Evolutionary conservation across 2,113 vertebrate genomes (phyloP).

Genomic region (Bos indicus): DNA sequence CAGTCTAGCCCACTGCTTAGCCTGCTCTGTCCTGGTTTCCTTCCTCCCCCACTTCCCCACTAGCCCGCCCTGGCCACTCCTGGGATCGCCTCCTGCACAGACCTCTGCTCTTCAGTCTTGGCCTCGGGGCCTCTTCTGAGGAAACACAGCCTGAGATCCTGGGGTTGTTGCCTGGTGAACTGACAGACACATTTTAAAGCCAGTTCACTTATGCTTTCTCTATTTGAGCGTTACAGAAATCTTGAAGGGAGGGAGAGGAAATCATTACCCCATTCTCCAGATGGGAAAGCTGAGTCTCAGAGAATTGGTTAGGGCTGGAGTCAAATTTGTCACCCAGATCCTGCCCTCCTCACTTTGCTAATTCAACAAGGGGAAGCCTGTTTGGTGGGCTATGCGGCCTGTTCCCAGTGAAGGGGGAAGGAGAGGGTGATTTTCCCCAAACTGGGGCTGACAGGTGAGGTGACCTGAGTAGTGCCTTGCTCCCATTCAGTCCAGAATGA

Average conservation of each 20-base stretch:
- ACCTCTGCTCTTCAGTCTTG: background rate
- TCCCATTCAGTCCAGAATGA: background rate
- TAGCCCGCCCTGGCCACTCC: rapidly evolving
- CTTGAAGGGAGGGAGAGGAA: background rate
- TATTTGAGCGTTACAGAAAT: background rate
- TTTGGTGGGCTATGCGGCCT: rapidly evolving
- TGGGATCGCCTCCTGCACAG: background rate
- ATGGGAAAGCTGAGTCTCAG: background rate
- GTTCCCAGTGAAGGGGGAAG: background rate
- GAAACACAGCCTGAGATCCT: background rate
- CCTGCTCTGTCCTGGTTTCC: rapidly evolving
- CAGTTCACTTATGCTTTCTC: background rate
- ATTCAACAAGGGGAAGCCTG: background rate
- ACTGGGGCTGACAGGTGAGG: background rate
- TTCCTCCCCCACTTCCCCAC: background rate
- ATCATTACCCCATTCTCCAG: background rate
- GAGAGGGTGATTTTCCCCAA: background rate
- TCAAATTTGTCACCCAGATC: background rate
- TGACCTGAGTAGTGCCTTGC: background rate
- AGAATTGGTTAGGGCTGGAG: background rate
- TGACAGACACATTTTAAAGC: background rate
- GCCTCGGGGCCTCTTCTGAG: background rate
- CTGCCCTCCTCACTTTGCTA: background rate
- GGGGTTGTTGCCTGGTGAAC: background rate
- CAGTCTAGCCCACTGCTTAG: rapidly evolving